These are phyloP conservation scores for Galerucella pusilla DNA, from an alignment of 2,888 invertebrate species.

Conservation along the genomic window DNA sequence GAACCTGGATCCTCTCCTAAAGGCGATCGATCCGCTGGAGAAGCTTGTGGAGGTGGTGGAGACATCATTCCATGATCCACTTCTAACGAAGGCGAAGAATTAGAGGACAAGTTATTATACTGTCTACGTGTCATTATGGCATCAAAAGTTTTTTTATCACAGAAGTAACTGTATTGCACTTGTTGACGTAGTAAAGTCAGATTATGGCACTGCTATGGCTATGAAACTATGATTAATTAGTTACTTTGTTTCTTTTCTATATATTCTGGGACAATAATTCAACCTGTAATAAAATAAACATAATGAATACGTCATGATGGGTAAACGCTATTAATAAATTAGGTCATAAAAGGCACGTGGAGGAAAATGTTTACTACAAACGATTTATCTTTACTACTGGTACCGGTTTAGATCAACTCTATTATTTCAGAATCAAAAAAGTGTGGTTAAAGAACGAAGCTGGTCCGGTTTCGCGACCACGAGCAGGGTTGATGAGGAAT, in stretches of 20 bases:
- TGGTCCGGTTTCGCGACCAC: constrained; percentile 42
- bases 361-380: constrained; percentile 48
- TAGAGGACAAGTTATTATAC: constrained; percentile 59
- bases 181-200: constrained; percentile 58
- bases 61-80: constrained; percentile 63
- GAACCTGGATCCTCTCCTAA: constrained; percentile 70
- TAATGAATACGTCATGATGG: background rate
- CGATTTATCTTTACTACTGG: constrained; percentile 55
- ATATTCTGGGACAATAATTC: constrained; percentile 38
- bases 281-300: constrained; percentile 44
- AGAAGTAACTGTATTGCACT: constrained; percentile 64
- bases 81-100: constrained; percentile 56
- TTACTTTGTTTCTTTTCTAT: constrained; percentile 20
- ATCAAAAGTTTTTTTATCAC: constrained; percentile 59
- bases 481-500: constrained; percentile 39
- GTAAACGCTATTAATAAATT: constrained; percentile 27
- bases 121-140: constrained; percentile 63
- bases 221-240: constrained; percentile 8
- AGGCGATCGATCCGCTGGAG: constrained; percentile 66
- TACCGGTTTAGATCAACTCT: constrained; percentile 58
- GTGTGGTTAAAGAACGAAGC: constrained; percentile 45
- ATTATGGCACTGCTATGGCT: constrained; percentile 61
- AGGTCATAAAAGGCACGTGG: constrained; percentile 44
- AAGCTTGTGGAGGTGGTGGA: constrained; percentile 67
- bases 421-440: constrained; percentile 55